Evolutionary conservation across 2,797 vertebrate genomes (phyloP).

Genomic region (Hapalemur alaotrensis): DNA sequence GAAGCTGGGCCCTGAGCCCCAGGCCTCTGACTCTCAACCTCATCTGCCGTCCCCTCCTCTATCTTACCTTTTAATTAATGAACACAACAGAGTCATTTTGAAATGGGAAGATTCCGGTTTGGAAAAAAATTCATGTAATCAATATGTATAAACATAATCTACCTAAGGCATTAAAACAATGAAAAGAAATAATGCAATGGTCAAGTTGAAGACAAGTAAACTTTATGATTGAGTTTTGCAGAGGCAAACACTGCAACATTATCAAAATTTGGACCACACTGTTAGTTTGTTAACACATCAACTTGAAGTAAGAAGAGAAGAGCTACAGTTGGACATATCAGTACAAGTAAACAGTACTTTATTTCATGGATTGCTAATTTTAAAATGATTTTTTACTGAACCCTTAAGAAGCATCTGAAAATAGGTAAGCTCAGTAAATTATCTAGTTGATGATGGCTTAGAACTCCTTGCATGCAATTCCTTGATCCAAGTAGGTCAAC

Average conservation of each 20-base stretch:
- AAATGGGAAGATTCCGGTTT: background rate
- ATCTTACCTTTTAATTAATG: background rate
- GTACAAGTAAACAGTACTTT: background rate
- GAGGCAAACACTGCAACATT: background rate
- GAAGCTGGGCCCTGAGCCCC: background rate
- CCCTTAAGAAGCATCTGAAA: background rate
- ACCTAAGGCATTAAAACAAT: background rate
- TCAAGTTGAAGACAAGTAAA: background rate
- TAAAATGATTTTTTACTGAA: background rate
- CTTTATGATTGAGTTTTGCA: background rate
- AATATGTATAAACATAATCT: background rate
- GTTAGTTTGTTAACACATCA: background rate
- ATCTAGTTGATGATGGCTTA: background rate
- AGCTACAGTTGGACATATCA: background rate
- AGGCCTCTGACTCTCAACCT: background rate
- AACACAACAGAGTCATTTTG: background rate
- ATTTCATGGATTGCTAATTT: background rate
- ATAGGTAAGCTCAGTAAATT: constrained; percentile 1
- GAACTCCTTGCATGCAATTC: background rate
- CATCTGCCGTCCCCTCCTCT: background rate
- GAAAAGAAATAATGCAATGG: background rate
- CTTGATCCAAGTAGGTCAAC: background rate
- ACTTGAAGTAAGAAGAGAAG: background rate
- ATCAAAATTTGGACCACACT: background rate
- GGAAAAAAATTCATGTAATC: background rate